Conservation (phyloP, 2,888 invertebrate species). For the Lymantria monacha region DNA sequence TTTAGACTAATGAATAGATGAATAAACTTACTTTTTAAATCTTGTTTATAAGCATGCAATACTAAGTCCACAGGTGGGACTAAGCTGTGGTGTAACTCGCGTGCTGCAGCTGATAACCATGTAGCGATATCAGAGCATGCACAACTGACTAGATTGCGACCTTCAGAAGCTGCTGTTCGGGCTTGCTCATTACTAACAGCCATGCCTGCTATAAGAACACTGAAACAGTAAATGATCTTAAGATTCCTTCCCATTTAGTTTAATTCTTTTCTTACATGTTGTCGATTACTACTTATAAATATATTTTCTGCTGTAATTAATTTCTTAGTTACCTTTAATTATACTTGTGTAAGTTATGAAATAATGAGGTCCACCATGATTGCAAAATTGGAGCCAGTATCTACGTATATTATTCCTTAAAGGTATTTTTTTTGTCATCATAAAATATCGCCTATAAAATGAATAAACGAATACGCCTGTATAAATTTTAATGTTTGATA, state of each 20-base stretch:
- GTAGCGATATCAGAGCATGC: slow-evolving; percentile 66
- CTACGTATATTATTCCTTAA: no score
- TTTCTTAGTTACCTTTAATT: no score
- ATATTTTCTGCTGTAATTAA: no score
- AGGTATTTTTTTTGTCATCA: no score
- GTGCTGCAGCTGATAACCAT: slow-evolving; percentile 65
- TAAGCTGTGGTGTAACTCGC: slow-evolving; percentile 65
- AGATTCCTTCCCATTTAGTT: no score
- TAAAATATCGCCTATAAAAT: no score
- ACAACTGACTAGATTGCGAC: slow-evolving; percentile 60
- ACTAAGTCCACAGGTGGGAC: slow-evolving; percentile 70
- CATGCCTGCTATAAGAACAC: slow-evolving; percentile 69
- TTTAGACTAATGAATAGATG: not conserved
- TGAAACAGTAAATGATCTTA: slow-evolving; percentile 28
- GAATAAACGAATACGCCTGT: no score
- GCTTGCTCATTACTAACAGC: slow-evolving; percentile 71
- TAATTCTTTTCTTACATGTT: not conserved
- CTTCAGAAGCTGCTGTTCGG: slow-evolving; percentile 49
- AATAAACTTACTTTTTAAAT: slow-evolving; percentile 57
- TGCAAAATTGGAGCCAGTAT: no score
- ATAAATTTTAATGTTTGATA: no score
- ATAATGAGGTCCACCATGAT: no score
- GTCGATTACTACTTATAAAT: no score
- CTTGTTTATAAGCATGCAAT: slow-evolving; percentile 64
- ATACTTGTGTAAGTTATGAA: no score